phyloP scores from a whole-genome alignment of 2,888 invertebrate species.

The Noctua fimbriata region DNA sequence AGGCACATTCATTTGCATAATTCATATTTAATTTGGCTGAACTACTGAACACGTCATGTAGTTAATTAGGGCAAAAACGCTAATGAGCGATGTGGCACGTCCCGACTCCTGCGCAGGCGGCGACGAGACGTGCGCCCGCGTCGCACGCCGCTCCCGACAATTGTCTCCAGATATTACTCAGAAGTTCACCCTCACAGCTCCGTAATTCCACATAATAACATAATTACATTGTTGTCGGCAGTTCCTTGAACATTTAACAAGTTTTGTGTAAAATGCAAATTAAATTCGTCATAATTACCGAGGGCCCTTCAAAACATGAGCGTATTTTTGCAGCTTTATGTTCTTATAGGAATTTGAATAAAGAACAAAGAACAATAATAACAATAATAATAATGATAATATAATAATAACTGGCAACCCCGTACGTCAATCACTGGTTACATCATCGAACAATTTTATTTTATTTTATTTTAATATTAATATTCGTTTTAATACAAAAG shows the following conservation, averaged over 20 bases:
- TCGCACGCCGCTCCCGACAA: slow-evolving; percentile 52
- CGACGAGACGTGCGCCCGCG: slow-evolving; percentile 51
- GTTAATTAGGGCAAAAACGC: slow-evolving; percentile 63
- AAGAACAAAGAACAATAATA: slow-evolving; percentile 22
- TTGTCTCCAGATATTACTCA: slow-evolving; percentile 61
- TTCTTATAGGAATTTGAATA: slow-evolving; percentile 47
- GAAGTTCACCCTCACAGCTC: slow-evolving; percentile 63
- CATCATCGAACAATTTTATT: too few relatives aligned
- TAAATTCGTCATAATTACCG: slow-evolving; percentile 61
- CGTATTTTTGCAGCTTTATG: slow-evolving; percentile 31
- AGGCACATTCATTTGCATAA: slow-evolving; percentile 55
- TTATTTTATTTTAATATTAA: too few relatives aligned
- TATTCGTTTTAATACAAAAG: too few relatives aligned
- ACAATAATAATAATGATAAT: too few relatives aligned
- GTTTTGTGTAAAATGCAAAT: slow-evolving; percentile 73
- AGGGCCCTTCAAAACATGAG: slow-evolving; percentile 33
- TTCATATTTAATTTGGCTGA: slow-evolving; percentile 49
- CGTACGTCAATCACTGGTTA: too few relatives aligned
- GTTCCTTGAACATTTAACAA: slow-evolving; percentile 60
- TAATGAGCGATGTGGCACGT: slow-evolving; percentile 56
- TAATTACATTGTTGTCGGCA: slow-evolving; percentile 68
- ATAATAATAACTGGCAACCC: too few relatives aligned
- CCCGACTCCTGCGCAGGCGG: slow-evolving; percentile 49
- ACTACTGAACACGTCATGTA: slow-evolving; percentile 36
- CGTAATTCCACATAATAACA: slow-evolving; percentile 72